These are phyloP conservation scores for Metridium senile DNA, from an alignment of 92 coral and sea anemone genomes.

Conservation along the genomic window DNA sequence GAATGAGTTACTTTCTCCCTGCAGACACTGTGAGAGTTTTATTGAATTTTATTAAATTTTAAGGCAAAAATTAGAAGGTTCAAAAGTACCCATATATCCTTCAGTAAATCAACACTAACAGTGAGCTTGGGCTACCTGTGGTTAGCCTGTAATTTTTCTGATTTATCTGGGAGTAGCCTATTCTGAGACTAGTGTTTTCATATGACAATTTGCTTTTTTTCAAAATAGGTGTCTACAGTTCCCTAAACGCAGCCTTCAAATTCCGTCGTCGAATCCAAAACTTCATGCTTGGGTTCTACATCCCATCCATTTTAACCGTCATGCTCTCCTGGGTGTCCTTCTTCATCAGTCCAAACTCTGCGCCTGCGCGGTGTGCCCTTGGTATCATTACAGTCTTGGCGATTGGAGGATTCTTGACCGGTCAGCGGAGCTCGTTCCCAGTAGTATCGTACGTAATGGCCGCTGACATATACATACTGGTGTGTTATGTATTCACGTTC, in stretches of 20 bases:
- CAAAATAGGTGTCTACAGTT: slow-evolving; percentile 52
- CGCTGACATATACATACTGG: slow-evolving; percentile 68
- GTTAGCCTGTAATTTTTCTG: too few relatives aligned
- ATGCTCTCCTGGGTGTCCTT: slow-evolving; percentile 82
- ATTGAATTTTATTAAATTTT: too few relatives aligned
- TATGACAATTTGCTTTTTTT: background rate
- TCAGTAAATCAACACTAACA: too few relatives aligned
- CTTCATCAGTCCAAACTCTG: slow-evolving; percentile 74
- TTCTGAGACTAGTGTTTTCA: too few relatives aligned
- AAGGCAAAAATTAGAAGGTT: too few relatives aligned
- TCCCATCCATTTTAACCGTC: slow-evolving; percentile 75
- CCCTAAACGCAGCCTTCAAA: slow-evolving; percentile 50
- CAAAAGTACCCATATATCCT: too few relatives aligned
- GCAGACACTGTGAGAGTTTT: too few relatives aligned
- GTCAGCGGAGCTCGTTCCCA: slow-evolving; percentile 72
- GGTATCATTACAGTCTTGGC: slow-evolving; percentile 82
- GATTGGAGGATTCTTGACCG: slow-evolving; percentile 70
- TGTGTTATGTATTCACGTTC: slow-evolving; percentile 80
- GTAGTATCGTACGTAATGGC: slow-evolving; percentile 81
- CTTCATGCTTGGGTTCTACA: slow-evolving; percentile 69
- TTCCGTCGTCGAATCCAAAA: slow-evolving; percentile 71
- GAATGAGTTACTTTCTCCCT: too few relatives aligned
- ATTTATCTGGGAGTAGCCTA: too few relatives aligned
- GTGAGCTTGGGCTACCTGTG: too few relatives aligned
- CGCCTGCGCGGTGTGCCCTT: slow-evolving; percentile 82